These are phyloP conservation scores for Psittacara wagleri DNA, from an alignment of 2,113 vertebrate genomes.

Conservation along the genomic window DNA sequence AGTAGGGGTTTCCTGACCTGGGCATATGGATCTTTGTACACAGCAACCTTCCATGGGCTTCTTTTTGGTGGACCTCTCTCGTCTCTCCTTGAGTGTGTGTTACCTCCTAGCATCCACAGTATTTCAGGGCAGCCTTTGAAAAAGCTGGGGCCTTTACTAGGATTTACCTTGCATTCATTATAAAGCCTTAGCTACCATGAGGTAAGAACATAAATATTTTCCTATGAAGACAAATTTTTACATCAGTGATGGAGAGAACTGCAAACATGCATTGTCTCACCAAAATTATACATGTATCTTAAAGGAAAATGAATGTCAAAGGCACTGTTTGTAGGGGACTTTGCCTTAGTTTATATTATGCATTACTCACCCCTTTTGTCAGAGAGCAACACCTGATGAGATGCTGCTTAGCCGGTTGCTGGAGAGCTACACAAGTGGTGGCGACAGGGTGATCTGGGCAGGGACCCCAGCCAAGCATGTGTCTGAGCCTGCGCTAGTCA, in stretches of 20 bases:
- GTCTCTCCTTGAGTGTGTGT: accelerated
- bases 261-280: neutral
- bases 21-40: neutral
- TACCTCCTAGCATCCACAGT: accelerated
- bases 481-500: neutral
- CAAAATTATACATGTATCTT: neutral
- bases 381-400: neutral
- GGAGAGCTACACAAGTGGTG: accelerated
- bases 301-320: neutral
- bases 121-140: neutral
- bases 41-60: neutral
- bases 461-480: accelerated
- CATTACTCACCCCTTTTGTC: neutral
- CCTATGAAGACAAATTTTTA: neutral
- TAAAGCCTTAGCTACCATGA: neutral
- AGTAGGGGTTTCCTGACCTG: neutral
- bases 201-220: neutral
- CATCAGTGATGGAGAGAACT: neutral
- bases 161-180: neutral
- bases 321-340: neutral
- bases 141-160: neutral
- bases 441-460: neutral
- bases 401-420: neutral
- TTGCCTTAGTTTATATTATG: neutral
- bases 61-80: neutral